A percentile compares a stretch with the other conserved stretches of the same genome.
phyloP scores from a whole-genome alignment of 2,888 invertebrate genomes.

The Trilocha varians region DNA sequence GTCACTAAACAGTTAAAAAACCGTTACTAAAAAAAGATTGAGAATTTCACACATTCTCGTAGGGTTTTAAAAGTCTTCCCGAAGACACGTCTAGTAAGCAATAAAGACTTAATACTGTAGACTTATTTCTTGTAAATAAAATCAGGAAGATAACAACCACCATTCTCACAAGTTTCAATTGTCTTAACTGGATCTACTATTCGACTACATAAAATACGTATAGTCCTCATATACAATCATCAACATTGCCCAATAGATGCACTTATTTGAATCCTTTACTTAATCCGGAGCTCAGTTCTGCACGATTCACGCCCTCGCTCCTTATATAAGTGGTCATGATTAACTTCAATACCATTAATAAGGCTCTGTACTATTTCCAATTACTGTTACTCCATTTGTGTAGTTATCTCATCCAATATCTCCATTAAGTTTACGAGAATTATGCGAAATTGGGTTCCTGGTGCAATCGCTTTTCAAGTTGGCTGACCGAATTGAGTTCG shows the following conservation, averaged over 20 bases:
- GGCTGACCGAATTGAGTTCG: not conserved
- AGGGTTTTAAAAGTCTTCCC: too few relatives aligned
- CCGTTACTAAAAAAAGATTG: too few relatives aligned
- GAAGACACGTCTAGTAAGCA: too few relatives aligned
- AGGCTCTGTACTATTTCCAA: constrained; percentile 23
- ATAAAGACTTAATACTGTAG: too few relatives aligned
- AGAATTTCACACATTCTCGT: too few relatives aligned
- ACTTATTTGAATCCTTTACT: not conserved
- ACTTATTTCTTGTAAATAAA: too few relatives aligned
- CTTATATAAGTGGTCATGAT: constrained; percentile 52
- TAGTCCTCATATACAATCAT: too few relatives aligned
- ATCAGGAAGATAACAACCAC: too few relatives aligned
- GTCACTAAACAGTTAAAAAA: too few relatives aligned
- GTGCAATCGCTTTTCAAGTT: constrained; percentile 8
- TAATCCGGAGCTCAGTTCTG: constrained; percentile 8
- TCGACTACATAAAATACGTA: too few relatives aligned
- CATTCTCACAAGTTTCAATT: too few relatives aligned
- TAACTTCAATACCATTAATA: constrained; percentile 51
- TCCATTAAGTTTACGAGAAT: constrained; percentile 23
- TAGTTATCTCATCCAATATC: constrained; percentile 38
- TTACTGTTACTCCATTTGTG: constrained; percentile 34
- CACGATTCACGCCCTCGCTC: constrained; percentile 23
- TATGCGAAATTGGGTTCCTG: constrained; percentile 10
- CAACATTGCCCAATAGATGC: not conserved
- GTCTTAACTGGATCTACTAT: too few relatives aligned